Percentiles rank a stretch among this genome's conserved stretches.
These are phyloP conservation scores for Arenicola marina DNA, from an alignment of 2,888 invertebrate species.

Conservation along the genomic window DNA sequence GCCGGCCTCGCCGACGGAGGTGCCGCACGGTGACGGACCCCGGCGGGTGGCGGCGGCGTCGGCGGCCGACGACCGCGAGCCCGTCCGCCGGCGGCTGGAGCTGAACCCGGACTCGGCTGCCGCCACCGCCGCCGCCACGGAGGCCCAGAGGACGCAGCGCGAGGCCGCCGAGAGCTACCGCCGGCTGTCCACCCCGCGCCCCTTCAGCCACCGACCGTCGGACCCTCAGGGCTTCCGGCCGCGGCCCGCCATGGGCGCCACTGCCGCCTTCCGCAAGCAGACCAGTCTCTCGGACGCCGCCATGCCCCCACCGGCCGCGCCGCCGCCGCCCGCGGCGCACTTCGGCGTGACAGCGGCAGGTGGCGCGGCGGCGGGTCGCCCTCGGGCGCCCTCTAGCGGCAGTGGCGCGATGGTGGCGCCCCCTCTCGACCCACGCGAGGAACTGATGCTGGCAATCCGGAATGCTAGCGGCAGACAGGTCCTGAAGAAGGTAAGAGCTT, in stretches of 20 bases:
- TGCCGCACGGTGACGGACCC: neutral
- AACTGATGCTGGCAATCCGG: constrained; percentile 73
- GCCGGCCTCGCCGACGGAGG: neutral
- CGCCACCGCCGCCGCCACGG: neutral
- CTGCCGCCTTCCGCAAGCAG: neutral
- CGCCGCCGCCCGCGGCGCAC: constrained; percentile 15
- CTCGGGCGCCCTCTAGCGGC: neutral
- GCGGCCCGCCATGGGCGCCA: neutral
- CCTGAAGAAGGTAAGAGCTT: constrained; percentile 2
- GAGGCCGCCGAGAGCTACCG: neutral
- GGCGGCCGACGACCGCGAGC: neutral
- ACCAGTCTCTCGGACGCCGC: neutral
- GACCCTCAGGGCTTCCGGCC: neutral
- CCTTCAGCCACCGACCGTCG: neutral
- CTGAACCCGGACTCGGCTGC: neutral
- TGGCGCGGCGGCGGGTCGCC: neutral
- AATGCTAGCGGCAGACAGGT: constrained; percentile 67
- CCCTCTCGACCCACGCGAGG: constrained; percentile 69
- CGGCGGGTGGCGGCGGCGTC: neutral
- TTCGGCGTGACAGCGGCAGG: constrained; percentile 22
- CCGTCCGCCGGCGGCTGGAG: neutral
- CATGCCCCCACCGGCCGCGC: neutral
- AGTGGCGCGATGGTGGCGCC: constrained; percentile 45
- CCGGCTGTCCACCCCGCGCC: neutral
- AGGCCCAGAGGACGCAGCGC: neutral